phyloP scores from a whole-genome alignment of 1,140 invertebrate genomes.

The Philaenus spumarius region DNA sequence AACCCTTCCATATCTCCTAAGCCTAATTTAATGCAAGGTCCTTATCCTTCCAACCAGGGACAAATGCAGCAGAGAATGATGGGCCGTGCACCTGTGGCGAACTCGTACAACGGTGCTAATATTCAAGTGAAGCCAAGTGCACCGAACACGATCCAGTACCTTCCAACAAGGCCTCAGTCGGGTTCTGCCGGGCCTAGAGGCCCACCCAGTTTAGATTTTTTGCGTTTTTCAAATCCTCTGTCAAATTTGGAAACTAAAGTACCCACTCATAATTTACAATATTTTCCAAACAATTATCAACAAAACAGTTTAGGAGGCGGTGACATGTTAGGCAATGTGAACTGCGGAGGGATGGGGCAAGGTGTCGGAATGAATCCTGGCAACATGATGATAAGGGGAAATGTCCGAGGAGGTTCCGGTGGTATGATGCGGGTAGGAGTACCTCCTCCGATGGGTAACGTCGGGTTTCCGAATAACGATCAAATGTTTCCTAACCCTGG shows the following conservation, averaged over 20 bases:
- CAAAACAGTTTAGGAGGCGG: constrained; percentile 21
- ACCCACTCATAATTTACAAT: constrained; percentile 63
- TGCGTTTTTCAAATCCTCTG: constrained; percentile 75
- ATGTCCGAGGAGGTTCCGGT: constrained; percentile 20
- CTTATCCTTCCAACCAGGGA: constrained; percentile 25
- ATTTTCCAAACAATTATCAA: constrained; percentile 52
- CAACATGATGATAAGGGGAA: constrained; percentile 21
- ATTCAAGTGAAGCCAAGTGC: constrained; percentile 93
- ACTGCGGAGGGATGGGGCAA: constrained; percentile 22
- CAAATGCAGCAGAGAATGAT: constrained; percentile 1
- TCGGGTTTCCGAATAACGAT: constrained; percentile 35
- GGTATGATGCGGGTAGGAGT: constrained; percentile 27
- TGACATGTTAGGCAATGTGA: constrained; percentile 11
- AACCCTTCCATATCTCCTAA: constrained; percentile 41
- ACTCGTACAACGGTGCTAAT: constrained; percentile 72
- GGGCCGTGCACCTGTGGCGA: constrained; percentile 45
- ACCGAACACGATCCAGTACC: constrained; percentile 96
- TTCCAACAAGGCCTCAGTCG: constrained; percentile 79
- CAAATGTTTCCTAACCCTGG: constrained; percentile 32
- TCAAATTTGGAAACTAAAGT: constrained; percentile 64
- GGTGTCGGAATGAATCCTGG: constrained; percentile 22
- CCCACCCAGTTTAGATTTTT: constrained; percentile 87
- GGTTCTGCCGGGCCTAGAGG: constrained; percentile 57
- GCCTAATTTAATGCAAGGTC: constrained; percentile 40
- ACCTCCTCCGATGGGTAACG: constrained; percentile 15